These are phyloP conservation scores for Malthinus seriepunctatus DNA, from an alignment of 2,888 invertebrate genomes.

Conservation along the genomic window DNA sequence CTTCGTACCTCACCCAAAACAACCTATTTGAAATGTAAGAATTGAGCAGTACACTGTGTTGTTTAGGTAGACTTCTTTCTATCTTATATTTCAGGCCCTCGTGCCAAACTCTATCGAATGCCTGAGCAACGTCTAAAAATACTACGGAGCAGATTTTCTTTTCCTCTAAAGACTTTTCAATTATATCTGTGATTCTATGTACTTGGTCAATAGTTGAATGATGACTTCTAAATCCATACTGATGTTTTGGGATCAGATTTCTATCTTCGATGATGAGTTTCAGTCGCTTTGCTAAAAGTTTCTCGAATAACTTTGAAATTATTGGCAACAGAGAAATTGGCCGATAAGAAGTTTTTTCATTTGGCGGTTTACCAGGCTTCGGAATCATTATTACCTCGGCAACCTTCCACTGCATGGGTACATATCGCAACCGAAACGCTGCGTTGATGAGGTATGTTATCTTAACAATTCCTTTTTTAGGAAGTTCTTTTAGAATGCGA, in stretches of 20 bases:
- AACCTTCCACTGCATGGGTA: conserved; percentile 38
- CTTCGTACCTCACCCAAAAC: conserved; percentile 16
- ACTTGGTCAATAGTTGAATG: too few relatives aligned
- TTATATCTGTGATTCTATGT: too few relatives aligned
- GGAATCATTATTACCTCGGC: conserved; percentile 21
- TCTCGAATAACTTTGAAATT: conserved; percentile 32
- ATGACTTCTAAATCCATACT: too few relatives aligned
- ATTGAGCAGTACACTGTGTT: conserved; percentile 10
- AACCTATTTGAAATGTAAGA: conserved; percentile 18
- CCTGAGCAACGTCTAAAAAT: conserved; percentile 29
- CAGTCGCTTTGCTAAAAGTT: conserved; percentile 4
- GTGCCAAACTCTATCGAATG: conserved; percentile 28
- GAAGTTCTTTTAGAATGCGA: background rate
- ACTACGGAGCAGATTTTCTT: conserved; percentile 26
- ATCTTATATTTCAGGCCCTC: conserved; percentile 23
- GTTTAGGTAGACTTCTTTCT: conserved; percentile 17
- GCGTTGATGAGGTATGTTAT: conserved; percentile 38
- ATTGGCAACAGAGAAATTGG: conserved; percentile 35
- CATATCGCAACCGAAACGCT: conserved; percentile 29
- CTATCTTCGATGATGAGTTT: too few relatives aligned
- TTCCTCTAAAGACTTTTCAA: conserved; percentile 27
- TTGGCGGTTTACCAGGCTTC: conserved; percentile 33
- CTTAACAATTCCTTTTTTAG: conserved; percentile 27
- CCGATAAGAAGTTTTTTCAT: conserved; percentile 32
- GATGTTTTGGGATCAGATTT: too few relatives aligned